These are phyloP conservation scores for Danio kyathit DNA, from an alignment of 2,797 vertebrate genomes.

Conservation along the genomic window DNA sequence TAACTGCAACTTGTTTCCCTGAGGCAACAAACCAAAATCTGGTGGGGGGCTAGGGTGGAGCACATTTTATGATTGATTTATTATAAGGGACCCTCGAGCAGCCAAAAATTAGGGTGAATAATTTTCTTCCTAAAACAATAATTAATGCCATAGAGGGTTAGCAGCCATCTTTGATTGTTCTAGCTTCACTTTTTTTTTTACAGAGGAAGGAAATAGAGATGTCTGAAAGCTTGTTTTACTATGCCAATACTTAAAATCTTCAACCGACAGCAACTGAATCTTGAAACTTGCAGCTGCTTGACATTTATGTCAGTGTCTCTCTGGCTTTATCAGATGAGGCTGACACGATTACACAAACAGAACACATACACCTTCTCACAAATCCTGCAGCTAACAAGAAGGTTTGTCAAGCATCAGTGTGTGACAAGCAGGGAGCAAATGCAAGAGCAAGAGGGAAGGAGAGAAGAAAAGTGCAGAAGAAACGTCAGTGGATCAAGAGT, in stretches of 20 bases:
- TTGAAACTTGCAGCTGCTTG: background rate
- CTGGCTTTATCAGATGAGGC: background rate
- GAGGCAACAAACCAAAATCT: too few species aligned
- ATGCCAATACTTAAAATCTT: background rate
- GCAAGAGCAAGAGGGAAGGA: background rate
- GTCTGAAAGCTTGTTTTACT: background rate
- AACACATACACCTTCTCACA: conserved; percentile 25
- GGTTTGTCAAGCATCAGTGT: conserved; percentile 29
- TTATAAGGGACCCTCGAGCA: too few species aligned
- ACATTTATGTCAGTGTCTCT: conserved; percentile 21
- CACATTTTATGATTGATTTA: too few species aligned
- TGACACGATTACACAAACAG: background rate
- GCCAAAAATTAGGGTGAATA: too few species aligned
- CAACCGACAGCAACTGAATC: background rate
- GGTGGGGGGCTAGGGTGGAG: too few species aligned
- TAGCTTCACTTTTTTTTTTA: background rate
- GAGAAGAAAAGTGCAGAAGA: background rate
- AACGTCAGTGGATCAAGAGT: conserved; percentile 7
- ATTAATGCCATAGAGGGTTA: too few species aligned
- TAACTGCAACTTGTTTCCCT: too few species aligned
- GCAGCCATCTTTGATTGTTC: background rate
- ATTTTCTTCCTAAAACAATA: too few species aligned
- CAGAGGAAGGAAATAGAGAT: background rate
- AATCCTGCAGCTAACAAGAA: conserved; percentile 17
- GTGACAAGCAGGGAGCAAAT: conserved; percentile 31